Base-by-base conservation (phyloP, 1,140 invertebrate genomes). In the Orchesella cincta region DNA sequence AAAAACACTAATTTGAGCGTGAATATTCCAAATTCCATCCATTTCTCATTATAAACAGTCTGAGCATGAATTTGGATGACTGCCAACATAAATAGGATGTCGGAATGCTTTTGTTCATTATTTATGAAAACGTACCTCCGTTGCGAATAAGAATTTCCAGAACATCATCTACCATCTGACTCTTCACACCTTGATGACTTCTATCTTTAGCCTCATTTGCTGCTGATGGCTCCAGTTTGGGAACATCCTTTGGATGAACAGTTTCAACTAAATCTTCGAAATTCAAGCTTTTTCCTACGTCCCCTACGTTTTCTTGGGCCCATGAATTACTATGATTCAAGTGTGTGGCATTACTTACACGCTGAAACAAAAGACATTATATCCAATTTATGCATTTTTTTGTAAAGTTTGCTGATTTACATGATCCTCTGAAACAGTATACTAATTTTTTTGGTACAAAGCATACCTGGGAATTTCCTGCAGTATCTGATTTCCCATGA, bases 61-160 rank as follows among this genome's bases (percentile, higher is more conserved):
- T 23, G 23, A 5, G 39, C 23, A n/a, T 57, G 52, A 5, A 57
- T 14, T 23, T 18, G 23, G 52, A 18, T 57, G 52, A 8, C 39
- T 20, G 39, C 39, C 20, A 46, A 46, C 39, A 46, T 46, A 46
- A 8, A 46, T 46, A 12, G 20, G 20, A 46, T 46, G n/a, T n/a
- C 39, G 18, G 39, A 46, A 46, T 46, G 18, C 39, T 57, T 57
- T 46, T 34, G 28, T 78, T n/a, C 23, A 54, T n/a, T 46, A 78
- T 31, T 31, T 1, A 71, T 18, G 54, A 51, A 5, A 23, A 39
- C 29, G n/a, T 29, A 88, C 88, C 88, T 57, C 95, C 95, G 85
- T 95, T 95, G 84, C 95, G 92, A 26, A 97, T 96, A 0, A 98
- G 87, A 82, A 98, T 97, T 83, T 97, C 95, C n/a, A 98, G 85